phyloP scores from a whole-genome alignment of 2,888 invertebrate genomes.

The Entomobrya multifasciata region DNA sequence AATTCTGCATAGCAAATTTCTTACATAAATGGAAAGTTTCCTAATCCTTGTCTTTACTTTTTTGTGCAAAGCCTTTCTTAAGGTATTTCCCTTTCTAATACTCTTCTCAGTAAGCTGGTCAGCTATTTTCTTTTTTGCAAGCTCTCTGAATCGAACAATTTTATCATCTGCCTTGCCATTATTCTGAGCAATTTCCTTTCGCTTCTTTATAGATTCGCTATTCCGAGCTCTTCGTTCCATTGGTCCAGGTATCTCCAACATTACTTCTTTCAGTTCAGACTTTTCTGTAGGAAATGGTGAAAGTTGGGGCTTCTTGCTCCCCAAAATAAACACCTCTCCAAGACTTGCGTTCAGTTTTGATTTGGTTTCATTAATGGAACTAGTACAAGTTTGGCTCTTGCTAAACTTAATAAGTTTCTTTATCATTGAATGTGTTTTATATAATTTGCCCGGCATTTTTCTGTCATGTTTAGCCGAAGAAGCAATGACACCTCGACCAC shows the following conservation, averaged over 20 bases:
- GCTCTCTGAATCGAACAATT: too few species aligned
- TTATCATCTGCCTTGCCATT: too few species aligned
- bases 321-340: slow-evolving; percentile 17
- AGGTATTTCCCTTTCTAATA: too few species aligned
- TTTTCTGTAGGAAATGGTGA: background rate
- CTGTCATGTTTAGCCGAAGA: too few species aligned
- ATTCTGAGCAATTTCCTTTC: too few species aligned
- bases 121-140: too few species aligned
- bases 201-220: too few species aligned
- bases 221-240: slow-evolving; percentile 28
- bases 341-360: slow-evolving; percentile 26
- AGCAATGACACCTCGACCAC: background rate
- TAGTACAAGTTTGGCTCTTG: background rate
- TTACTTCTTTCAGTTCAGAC: background rate
- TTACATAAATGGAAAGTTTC: too few species aligned
- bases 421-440: background rate
- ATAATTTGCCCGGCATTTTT: background rate
- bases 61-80: too few species aligned
- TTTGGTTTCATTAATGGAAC: background rate
- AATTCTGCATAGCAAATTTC: too few species aligned
- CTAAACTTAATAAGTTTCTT: background rate
- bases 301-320: background rate
- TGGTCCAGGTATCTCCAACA: slow-evolving; percentile 24
- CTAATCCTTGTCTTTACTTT: too few species aligned
- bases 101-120: too few species aligned